Base-by-base conservation (phyloP, 2,797 vertebrate genomes). In the Ceryle rudis region DNA sequence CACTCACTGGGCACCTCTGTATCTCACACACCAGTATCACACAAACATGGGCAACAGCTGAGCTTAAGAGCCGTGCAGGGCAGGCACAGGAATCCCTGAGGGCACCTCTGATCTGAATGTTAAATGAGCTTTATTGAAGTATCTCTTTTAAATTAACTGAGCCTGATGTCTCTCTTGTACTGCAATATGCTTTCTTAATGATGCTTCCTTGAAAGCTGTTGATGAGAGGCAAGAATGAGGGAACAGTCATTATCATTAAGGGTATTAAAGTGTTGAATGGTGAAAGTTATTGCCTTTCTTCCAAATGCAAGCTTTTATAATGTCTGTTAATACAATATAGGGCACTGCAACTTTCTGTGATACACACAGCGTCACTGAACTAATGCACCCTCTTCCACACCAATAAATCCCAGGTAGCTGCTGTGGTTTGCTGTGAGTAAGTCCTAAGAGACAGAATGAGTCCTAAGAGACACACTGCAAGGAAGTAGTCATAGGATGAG, bases 171-270 rank as follows among this genome's bases (percentile, higher is more conserved):
- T 86, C 51, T 62, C 39, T 78, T 91, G n/a, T 65, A 25, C 33
- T 72, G 82, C 79, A 86, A 62, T 83, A 74, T 47, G 66, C 51
- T 3, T 8, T 89, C 74, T 89, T 93, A 91, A 93, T 70, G 81
- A 70, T 73, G 11, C n/a, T 93, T 92, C 73, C 66, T 86, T 77
- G 69, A 91, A 88, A 92, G 49, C n/a, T 74, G 29, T 79, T 93
- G 69, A 74, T 83, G 61, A 85, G 81, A 83, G 33, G 13, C 42
- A 71, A 65, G 46, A 82, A 61, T 81, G 72, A 91, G 39, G 57
- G 52, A 83, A 66, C 3, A 6, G 22, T 66, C 80, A 66, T 96
- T 80, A 77, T 20, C 71, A 79, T 91, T 81, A 91, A 81, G 67
- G 80, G 18, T 57, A 66, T 51, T 62, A 64, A 81, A 81, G 4